phyloP scores from a whole-genome alignment of 1,140 invertebrate genomes.

The Lethrus apterus region DNA sequence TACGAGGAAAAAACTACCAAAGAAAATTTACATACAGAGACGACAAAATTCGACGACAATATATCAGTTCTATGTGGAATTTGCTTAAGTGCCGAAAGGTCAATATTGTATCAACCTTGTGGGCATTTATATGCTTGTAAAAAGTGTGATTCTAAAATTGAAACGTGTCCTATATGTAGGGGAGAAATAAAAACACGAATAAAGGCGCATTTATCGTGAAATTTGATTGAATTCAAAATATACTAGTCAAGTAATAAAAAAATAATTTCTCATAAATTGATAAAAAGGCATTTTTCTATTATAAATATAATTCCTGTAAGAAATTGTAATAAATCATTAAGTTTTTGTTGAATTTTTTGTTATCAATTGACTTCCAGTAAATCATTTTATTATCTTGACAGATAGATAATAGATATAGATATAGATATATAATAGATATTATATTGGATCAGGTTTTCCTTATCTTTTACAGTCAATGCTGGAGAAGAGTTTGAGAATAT shows the following conservation, averaged over 20 bases:
- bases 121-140: conserved; percentile 73
- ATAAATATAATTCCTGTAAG: not conserved
- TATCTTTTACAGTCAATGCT: too few species aligned
- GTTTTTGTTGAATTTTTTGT: not conserved
- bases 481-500: too few species aligned
- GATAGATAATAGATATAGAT: too few species aligned
- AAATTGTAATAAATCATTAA: not conserved
- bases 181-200: not conserved
- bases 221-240: not conserved
- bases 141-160: conserved; percentile 66
- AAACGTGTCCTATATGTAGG: conserved; percentile 72
- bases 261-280: too few species aligned
- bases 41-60: conserved; percentile 42
- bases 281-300: too few species aligned
- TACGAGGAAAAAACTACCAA: not conserved
- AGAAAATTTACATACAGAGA: not conserved
- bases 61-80: conserved; percentile 62
- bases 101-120: conserved; percentile 75
- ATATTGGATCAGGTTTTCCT: too few species aligned
- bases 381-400: not conserved
- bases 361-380: not conserved
- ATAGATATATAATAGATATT: too few species aligned
- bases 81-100: conserved; percentile 68
- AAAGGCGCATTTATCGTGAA: not conserved
- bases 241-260: not conserved